These are phyloP conservation scores for Cryptoprocta ferox DNA, from an alignment of 2,797 vertebrate genomes.

Conservation along the genomic window DNA sequence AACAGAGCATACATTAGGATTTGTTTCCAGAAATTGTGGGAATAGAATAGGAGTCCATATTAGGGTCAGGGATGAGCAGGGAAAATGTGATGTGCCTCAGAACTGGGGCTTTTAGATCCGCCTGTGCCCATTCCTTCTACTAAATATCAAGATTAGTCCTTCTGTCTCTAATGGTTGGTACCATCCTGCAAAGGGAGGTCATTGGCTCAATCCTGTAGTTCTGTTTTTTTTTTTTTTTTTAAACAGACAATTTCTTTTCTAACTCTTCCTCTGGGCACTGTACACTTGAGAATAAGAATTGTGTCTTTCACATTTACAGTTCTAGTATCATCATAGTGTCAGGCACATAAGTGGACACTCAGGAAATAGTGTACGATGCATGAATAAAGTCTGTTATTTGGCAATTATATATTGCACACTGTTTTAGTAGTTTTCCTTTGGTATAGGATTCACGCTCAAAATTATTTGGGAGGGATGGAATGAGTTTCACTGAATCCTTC, in stretches of 20 bases:
- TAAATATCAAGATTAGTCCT: background rate
- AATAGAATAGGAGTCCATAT: background rate
- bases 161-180: background rate
- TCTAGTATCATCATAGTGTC: background rate
- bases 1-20: background rate
- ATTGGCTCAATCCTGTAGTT: background rate
- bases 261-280: background rate
- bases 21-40: background rate
- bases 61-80: background rate
- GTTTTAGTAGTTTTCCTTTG: background rate
- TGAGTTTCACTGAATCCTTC: conserved; percentile 30
- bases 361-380: background rate
- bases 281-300: background rate
- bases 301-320: background rate
- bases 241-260: background rate
- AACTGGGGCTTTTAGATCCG: background rate
- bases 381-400: background rate
- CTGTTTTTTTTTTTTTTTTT: background rate
- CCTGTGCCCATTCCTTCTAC: background rate
- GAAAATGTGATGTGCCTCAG: background rate
- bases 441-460: background rate
- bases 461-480: conserved; percentile 33
- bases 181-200: background rate
- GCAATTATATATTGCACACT: background rate
- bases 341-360: background rate